Percentiles rank a stretch among this genome's conserved stretches.
phyloP scores from a whole-genome alignment of 2,113 vertebrate species.

The Setophaga coronata region DNA sequence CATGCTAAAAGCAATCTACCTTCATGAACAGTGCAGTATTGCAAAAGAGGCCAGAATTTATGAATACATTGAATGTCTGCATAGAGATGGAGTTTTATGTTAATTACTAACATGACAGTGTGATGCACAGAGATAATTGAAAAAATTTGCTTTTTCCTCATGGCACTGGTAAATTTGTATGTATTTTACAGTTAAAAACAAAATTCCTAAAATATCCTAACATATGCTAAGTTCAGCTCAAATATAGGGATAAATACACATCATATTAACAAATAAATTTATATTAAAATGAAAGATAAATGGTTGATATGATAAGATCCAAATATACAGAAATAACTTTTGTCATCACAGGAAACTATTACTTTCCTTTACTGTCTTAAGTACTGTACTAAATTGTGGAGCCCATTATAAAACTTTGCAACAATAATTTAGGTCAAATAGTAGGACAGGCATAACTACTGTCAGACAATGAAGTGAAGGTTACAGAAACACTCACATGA shows the following conservation, averaged over 20 bases:
- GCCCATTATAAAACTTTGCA: neutral
- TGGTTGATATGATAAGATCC: neutral
- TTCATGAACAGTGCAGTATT: fast-evolving
- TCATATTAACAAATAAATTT: neutral
- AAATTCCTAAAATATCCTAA: neutral
- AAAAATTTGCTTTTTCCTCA: neutral
- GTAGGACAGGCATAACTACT: neutral
- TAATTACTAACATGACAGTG: neutral
- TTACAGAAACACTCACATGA: neutral
- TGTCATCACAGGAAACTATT: neutral
- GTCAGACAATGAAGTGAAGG: neutral
- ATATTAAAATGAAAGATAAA: neutral
- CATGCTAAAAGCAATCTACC: neutral
- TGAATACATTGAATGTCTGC: neutral
- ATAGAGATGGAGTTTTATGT: neutral
- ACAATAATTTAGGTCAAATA: neutral
- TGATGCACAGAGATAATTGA: neutral
- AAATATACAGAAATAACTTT: neutral
- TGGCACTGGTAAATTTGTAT: neutral
- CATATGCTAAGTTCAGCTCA: neutral
- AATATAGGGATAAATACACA: neutral
- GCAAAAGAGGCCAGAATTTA: neutral
- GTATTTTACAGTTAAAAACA: neutral
- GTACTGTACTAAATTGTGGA: neutral
- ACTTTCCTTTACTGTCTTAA: neutral